Evolutionary conservation across 2,797 vertebrate genomes (phyloP), one percentile per base, ranked within the genome.

Genomic region (Nannoperca obscura): DNA sequence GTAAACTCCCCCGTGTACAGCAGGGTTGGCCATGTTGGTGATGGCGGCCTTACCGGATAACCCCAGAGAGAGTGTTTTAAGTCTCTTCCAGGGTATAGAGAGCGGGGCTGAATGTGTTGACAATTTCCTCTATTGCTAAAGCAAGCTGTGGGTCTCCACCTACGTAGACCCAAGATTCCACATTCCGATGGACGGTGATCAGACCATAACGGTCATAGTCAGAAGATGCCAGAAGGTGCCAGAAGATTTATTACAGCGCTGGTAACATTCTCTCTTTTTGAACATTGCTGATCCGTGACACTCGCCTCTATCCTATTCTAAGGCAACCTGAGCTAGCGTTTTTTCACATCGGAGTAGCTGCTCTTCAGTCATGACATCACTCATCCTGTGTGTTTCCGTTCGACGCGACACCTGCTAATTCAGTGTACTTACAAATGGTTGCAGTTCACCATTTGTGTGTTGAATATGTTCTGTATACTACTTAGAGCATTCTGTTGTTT

Each of bases 21-120:
- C 1, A 2, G 36, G 46, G 5, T 59, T 62, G 46, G 9, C 1
- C 0, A 70, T 11, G 14, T 44, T 50, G 9, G 76, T 65, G 7
- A 71, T 34, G 15, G 54, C 4, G 0, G 66, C 71, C 10, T n/a
- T 53, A 0, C 76, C 66, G 0, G 63, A 68, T 4, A 73, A 30
- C 0, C 72, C 77, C 20, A 50, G 3, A 0, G 70, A 6, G 0
- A 36, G 46, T 5, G 7, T 4, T 19, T 64, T 44, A 32, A 84
- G 1, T 3, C 17, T 74, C 10, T 47, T 60, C 82, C 74, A 84
- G 0, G 82, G 78, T 24, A 81, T 2, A 74, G 1, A 84, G 46
- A 5, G 36, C 46, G 0, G 77, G 73, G 9, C 73, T 84, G 34
- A 80, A 84, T 0, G 77, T 73, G 63, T 76, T 76, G n/a, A 84